Evolutionary conservation across 2,888 invertebrate genomes (phyloP).

Genomic region (Crioceris asparagi): DNA sequence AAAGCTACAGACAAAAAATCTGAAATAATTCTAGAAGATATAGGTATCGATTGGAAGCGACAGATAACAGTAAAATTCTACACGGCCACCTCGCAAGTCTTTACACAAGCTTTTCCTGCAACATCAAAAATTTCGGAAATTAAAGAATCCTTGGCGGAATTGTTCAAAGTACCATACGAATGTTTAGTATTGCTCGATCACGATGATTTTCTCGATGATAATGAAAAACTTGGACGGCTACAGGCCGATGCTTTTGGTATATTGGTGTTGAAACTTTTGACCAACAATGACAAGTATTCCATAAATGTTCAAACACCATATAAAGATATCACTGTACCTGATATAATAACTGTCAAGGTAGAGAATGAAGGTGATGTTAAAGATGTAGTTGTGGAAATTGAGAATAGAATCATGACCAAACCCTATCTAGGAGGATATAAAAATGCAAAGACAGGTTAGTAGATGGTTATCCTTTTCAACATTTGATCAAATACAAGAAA

Average conservation of each 20-base stretch:
- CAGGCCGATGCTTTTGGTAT: slow-evolving; percentile 24
- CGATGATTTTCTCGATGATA: slow-evolving; percentile 31
- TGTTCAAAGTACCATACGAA: slow-evolving; percentile 45
- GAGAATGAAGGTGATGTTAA: slow-evolving; percentile 37
- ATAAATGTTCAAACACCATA: slow-evolving; percentile 31
- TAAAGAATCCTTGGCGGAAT: slow-evolving; percentile 47
- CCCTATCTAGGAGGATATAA: slow-evolving; percentile 75
- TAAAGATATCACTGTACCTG: slow-evolving; percentile 36
- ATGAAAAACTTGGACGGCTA: slow-evolving; percentile 20
- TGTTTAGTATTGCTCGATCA: slow-evolving; percentile 42
- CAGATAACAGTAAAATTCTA: slow-evolving; percentile 30
- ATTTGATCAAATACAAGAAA: not conserved
- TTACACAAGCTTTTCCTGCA: slow-evolving; percentile 45
- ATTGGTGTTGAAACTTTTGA: slow-evolving; percentile 25
- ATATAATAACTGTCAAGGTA: slow-evolving; percentile 46
- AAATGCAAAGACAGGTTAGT: slow-evolving; percentile 49
- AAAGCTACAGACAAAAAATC: too few relatives aligned
- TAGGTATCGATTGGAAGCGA: too few relatives aligned
- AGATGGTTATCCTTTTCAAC: too few relatives aligned
- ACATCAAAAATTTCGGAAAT: slow-evolving; percentile 33
- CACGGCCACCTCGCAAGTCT: slow-evolving; percentile 30
- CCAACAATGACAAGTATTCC: slow-evolving; percentile 23
- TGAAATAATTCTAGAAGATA: too few relatives aligned
- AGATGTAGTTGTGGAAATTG: slow-evolving; percentile 48
- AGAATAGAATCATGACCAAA: slow-evolving; percentile 51